A percentile compares a stretch with the other conserved stretches of the same genome.
Conservation (phyloP, 2,888 invertebrate species). For the Bedellia somnulentella region DNA sequence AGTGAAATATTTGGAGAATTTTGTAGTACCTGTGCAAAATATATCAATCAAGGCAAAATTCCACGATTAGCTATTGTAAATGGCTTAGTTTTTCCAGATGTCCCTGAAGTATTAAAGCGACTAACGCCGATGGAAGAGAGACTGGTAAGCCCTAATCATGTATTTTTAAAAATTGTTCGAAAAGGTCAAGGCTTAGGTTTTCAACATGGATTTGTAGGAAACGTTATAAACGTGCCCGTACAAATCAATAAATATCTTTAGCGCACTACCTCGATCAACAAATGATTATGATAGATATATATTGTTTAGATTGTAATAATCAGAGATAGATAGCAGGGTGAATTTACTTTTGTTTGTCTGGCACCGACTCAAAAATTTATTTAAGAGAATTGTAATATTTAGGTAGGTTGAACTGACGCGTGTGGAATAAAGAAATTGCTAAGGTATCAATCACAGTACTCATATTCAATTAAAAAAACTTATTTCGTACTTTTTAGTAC, state of each 20-base stretch:
- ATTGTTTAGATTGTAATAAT: too few relatives aligned
- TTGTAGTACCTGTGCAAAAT: conserved; percentile 7
- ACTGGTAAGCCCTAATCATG: conserved; percentile 9
- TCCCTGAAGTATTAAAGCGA: conserved; percentile 9
- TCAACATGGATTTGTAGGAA: conserved; percentile 12
- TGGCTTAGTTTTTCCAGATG: conserved; percentile 10
- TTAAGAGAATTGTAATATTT: too few relatives aligned
- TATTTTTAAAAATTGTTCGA: conserved; percentile 11
- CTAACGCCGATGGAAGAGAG: conserved; percentile 12
- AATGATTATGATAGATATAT: conserved; percentile 9
- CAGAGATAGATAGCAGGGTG: too few relatives aligned
- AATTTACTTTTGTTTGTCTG: too few relatives aligned
- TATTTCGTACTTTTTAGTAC: too few relatives aligned
- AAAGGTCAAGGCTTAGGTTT: conserved; percentile 11
- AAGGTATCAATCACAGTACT: too few relatives aligned
- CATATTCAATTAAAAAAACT: too few relatives aligned
- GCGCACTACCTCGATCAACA: conserved; percentile 8
- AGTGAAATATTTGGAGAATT: conserved; percentile 4
- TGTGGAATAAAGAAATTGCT: too few relatives aligned
- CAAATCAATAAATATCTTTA: conserved; percentile 9
- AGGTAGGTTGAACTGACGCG: too few relatives aligned
- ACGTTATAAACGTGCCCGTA: conserved; percentile 12
- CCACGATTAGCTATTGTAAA: conserved; percentile 10
- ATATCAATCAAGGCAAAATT: conserved; percentile 8
- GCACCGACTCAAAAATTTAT: too few relatives aligned